Conservation (phyloP, 2,888 invertebrate species). For the Ferdinandea cuprea region DNA sequence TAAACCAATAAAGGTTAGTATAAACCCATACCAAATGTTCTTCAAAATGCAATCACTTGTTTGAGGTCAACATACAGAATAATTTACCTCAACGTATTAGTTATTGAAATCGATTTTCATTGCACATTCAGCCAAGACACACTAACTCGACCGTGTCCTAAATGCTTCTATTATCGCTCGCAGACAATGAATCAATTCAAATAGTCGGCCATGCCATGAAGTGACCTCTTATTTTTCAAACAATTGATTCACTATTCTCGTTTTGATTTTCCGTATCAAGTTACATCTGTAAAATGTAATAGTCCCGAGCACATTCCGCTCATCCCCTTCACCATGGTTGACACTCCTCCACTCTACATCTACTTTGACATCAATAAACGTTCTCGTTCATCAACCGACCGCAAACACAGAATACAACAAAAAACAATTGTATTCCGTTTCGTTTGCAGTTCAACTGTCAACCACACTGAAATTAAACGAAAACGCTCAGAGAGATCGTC, state of each 20-base stretch:
- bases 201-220: background rate
- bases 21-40: no score
- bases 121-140: background rate
- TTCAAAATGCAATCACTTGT: no score
- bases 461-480: constrained; percentile 64
- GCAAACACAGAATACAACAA: constrained; percentile 32
- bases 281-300: constrained; percentile 60
- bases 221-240: constrained; percentile 15
- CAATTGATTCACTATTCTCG: constrained; percentile 32
- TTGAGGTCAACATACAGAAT: constrained; percentile 4
- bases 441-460: constrained; percentile 63
- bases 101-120: constrained; percentile 7
- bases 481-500: constrained; percentile 40
- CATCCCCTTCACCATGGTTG: background rate
- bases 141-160: constrained; percentile 5
- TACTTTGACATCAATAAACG: constrained; percentile 44
- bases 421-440: constrained; percentile 46
- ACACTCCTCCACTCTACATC: background rate
- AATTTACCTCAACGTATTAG: background rate
- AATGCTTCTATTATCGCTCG: constrained; percentile 15
- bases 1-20: no score
- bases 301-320: background rate
- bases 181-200: constrained; percentile 44
- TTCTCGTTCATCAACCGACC: constrained; percentile 58
- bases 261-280: constrained; percentile 54